Evolutionary conservation across 1,140 invertebrate species (phyloP), one percentile per base, ranked within the genome.

Genomic region (Argopecten irradians): DNA sequence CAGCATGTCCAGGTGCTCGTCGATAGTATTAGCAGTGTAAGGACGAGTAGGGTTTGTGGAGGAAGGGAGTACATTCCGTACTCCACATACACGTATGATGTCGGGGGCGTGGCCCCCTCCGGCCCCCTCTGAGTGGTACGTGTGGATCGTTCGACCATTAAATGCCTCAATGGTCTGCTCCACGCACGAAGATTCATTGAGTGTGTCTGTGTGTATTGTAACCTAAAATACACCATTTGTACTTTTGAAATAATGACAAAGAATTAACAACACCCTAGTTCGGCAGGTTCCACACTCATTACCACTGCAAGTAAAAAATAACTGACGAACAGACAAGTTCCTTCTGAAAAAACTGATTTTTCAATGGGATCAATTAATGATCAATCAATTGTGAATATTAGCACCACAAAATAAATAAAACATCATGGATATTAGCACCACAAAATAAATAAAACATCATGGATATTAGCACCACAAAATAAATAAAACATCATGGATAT

Each of bases 1-100:
- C 43, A 95, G 91, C 95, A 95, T 95, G 88, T 95, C 95, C 32
- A 95, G 90, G 87, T 95, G 94, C 90, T 95, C 95, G 39, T 95
- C 95, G 1, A 95, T 92, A 11, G 95, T 95, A 89, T 95, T 95
- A 3, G 86, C 84, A 0, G 95, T 95, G 90, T 93, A 95, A 2
- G 95, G 95, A 82, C 94, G 90, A 0, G 95, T 95, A 0, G 95
- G 95, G 89, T 95, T 95, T 19, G 95, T 95, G 14, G 95, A 95
- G 0, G 95, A 95, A 5, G 95, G 95, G 3, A 95, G 90, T 3
- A 95, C 93, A 85, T 93, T 92, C 0, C 86, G 86, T 55, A 93
- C 92, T n/a, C 94, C 92, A 89, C 94, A 94, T 0, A 95, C 93
- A n/a, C 90, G 91, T 19, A 95, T 93, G 35, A 95, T 95, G 87